These are phyloP conservation scores for Naso thynnoides DNA, from an alignment of 2,797 vertebrate genomes.

Conservation along the genomic window DNA sequence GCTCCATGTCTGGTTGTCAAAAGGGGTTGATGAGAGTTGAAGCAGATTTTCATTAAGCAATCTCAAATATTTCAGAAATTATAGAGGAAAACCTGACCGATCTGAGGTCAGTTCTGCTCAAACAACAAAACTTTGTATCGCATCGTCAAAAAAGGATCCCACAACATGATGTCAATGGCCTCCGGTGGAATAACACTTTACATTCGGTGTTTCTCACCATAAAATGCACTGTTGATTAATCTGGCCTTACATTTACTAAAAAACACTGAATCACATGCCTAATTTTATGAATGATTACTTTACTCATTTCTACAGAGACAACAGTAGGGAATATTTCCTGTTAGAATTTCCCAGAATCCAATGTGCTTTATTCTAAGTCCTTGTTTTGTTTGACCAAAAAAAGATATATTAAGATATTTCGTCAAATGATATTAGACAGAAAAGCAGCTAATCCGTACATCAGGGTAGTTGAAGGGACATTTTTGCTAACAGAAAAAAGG, in stretches of 20 bases:
- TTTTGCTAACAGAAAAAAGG: background rate
- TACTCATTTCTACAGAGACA: background rate
- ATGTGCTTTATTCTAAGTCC: background rate
- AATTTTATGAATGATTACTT: too few species aligned
- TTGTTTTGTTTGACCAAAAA: too few species aligned
- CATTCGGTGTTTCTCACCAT: background rate
- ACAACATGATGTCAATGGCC: background rate
- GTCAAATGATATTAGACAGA: background rate
- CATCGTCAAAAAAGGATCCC: background rate
- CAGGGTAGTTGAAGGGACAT: background rate
- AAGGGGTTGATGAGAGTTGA: background rate
- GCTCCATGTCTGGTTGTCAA: background rate
- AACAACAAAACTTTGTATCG: background rate
- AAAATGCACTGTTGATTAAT: too few species aligned
- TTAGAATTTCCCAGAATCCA: background rate
- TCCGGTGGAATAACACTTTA: background rate
- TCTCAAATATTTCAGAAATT: background rate
- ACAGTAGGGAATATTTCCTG: background rate
- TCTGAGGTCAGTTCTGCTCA: background rate
- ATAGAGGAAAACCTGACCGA: background rate
- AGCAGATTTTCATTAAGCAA: background rate
- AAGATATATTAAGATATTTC: background rate
- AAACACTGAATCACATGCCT: too few species aligned
- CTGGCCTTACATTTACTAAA: too few species aligned
- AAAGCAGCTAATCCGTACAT: background rate